Base-by-base conservation (phyloP, 2,113 vertebrate species). In the Eonycteris spelaea region DNA sequence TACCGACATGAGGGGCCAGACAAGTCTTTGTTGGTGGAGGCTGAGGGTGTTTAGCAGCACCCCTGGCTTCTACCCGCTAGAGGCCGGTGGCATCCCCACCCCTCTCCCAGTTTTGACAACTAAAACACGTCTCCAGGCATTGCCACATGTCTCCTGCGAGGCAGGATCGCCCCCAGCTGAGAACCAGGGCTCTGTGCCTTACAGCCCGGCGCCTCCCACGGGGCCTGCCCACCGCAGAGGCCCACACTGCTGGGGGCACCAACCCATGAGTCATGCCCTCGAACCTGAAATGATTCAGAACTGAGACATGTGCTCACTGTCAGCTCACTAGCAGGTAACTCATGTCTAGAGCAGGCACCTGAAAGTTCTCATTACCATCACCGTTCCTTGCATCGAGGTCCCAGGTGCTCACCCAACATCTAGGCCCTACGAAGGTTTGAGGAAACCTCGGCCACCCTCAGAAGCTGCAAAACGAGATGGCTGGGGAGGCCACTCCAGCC, bases 11-110 rank as follows among this genome's bases (percentile, higher is more conserved):
- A 1, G 7, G 19, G 22, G n/a, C n/a, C 7, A 24, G 16, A 40
- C 0, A 3, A 2, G 1, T 14, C 40, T 63, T 1, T 0, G 7
- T 9, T 16, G 30, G 12, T 5, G 5, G 19, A 33, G 21, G 18
- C 40, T 55, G 21, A 4, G 38, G 48, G 30, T 11, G 11, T 18
- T 33, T 2, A 12, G 26, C 28, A 61, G 77, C 26, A 51, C 5
- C 57, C 67, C 70, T 2, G 16, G 57, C 71, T 70, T 71, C 53
- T 7, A 8, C 45, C 18, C 45, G 13, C 57, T 6, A 35, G 22
- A 59, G 11, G 28, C 65, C 55, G 19, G 65, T 3, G 15, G 59
- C 51, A 6, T 4, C 45, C 38, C 33, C 10, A 16, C 48, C 71
- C 3, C 73, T 18, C 13, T 33, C 79, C 15, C 57, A 9, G 65